Evolutionary conservation across 23 tunicate species (phyloP), one percentile per base, ranked within the genome.

Genomic region (Clavelina lepadiformis): DNA sequence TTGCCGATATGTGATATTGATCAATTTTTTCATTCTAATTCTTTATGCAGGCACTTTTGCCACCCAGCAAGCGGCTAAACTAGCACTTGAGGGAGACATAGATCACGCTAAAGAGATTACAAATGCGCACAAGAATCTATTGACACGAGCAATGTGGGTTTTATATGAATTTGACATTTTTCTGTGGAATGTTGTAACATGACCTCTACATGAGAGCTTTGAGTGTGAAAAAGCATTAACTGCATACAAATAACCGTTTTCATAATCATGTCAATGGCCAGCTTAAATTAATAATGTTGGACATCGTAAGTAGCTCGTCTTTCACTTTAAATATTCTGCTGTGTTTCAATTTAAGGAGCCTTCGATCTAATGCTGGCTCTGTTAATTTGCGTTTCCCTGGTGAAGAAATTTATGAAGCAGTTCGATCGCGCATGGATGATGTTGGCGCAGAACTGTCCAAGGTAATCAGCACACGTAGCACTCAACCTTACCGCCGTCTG

Each of bases 61-160:
- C 3, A 52, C 80, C 4, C 95, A 86, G 41, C 75, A 45, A 24
- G 95, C 95, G 46, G 83, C 95, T 3, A 62, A 64, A 46, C 46
- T 86, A 13, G 95, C 82, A 7, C 36, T 86, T 50, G 80, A 86
- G 28, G 95, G 95, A 3, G 95, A 86, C 23, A 31, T 86, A 18
- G 79, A 53, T 20, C 49, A 78, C 28, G 95, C 95, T 0, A 72
- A 44, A 41, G 62, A 61, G 35, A 51, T 73, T 2, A 72, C 95
- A 30, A 38, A 57, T 23, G 95, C 95, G 6, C 95, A 86, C 37
- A 86, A 86, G 63, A 62, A 78, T 3, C 56, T 86, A 30, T 27
- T 86, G 35, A 27, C 51, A 25, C 73, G 85, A 18, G 95, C 75
- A 26, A 50, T 78, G 95, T 86, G 36, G 78, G 84, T 61, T 2